phyloP scores from a whole-genome alignment of 2,888 invertebrate genomes.

The Pherbina coryleti region DNA sequence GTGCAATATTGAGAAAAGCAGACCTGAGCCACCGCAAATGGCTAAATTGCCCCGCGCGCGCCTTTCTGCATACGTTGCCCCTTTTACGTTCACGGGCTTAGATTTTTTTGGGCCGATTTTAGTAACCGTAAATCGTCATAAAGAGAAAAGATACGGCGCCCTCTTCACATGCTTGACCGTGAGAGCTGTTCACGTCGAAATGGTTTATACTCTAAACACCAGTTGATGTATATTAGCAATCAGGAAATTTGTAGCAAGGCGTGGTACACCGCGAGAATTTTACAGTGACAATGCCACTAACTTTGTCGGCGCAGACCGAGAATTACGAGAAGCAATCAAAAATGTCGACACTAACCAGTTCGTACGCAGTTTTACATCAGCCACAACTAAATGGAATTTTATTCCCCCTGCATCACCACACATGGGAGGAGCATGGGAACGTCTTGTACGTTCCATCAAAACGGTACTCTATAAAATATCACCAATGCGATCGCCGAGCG shows the following conservation, averaged over 20 bases:
- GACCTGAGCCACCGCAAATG: constrained; percentile 43
- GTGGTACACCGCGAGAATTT: constrained; percentile 36
- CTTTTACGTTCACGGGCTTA: constrained; percentile 45
- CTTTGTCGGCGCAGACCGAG: constrained; percentile 33
- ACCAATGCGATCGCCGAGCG: background rate
- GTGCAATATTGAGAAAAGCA: constrained; percentile 20
- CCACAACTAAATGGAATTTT: constrained; percentile 35
- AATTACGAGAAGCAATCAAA: constrained; percentile 10
- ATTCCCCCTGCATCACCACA: constrained; percentile 33
- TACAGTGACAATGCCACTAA: constrained; percentile 29
- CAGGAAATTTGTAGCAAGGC: constrained; percentile 33
- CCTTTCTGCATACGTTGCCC: constrained; percentile 23
- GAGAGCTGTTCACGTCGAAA: constrained; percentile 43
- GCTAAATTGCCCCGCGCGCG: constrained; percentile 33
- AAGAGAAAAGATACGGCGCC: constrained; percentile 43
- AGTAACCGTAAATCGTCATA: constrained; percentile 28
- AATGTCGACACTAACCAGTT: constrained; percentile 20
- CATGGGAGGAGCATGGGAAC: constrained; percentile 40
- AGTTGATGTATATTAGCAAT: constrained; percentile 33
- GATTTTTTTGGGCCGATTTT: constrained; percentile 46
- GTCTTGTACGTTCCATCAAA: constrained; percentile 30
- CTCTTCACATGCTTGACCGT: constrained; percentile 44
- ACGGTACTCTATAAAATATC: background rate
- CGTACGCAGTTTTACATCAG: background rate
- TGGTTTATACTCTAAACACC: constrained; percentile 38